Percentiles rank a stretch among this genome's conserved stretches.
phyloP scores from a whole-genome alignment of 2,888 invertebrate species.

The Belgica antarctica region DNA sequence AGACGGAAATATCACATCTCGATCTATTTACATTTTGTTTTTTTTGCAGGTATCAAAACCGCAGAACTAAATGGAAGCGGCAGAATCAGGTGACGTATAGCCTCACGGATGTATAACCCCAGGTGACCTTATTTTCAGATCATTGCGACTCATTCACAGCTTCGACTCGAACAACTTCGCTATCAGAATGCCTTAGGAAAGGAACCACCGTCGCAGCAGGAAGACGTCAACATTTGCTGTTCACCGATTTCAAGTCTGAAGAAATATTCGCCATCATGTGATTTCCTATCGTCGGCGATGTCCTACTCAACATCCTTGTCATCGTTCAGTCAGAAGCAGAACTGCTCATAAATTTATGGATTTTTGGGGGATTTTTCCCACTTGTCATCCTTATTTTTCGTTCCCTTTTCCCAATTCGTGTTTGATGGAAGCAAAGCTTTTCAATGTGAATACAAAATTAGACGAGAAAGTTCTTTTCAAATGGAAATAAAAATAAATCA shows the following conservation, averaged over 20 bases:
- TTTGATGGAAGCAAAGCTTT: constrained; percentile 25
- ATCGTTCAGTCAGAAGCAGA: constrained; percentile 32
- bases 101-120: too few species aligned
- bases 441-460: constrained; percentile 38
- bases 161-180: constrained; percentile 78
- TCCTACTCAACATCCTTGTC: constrained; percentile 22
- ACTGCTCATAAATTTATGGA: constrained; percentile 40
- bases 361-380: too few species aligned
- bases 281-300: constrained; percentile 29
- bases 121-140: too few species aligned
- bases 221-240: constrained; percentile 31
- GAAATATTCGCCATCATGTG: constrained; percentile 29
- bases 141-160: too few species aligned
- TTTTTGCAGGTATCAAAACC: constrained; percentile 50
- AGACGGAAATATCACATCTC: too few species aligned
- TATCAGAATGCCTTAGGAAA: constrained; percentile 80
- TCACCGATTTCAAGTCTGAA: constrained; percentile 8
- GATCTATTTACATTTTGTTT: neutral
- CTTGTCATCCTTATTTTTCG: constrained; percentile 20
- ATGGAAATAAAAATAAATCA: neutral
- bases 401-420: neutral
- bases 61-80: constrained; percentile 66
- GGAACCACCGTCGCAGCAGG: constrained; percentile 56
- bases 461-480: neutral
- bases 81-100: too few species aligned